Evolutionary conservation across 2,113 vertebrate species (phyloP), one percentile per base, ranked within the genome.

Genomic region (Malurus elegans): DNA sequence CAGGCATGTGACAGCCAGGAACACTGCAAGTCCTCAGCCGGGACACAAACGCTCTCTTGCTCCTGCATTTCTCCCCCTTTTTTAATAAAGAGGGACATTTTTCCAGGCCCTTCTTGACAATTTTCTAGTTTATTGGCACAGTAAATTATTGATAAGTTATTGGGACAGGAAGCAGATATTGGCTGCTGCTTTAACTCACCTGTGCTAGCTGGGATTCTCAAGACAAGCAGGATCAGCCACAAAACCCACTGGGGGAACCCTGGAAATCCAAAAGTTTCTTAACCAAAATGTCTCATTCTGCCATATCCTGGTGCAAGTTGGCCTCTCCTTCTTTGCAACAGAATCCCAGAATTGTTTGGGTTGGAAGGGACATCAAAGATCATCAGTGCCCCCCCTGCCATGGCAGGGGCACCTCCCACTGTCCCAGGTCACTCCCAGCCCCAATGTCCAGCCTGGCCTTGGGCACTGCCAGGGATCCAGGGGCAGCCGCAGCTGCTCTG

Each of bases 1-100:
- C 40, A 88, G 72, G 42, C 94, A 9, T 88, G 75, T 80, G 90
- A 92, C 94, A 94, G 66, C 62, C 36, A 50, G 20, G 18, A 51
- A 45, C 62, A 62, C 40, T 62, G 64, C 19, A 71, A 72, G 60
- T 60, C 73, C 73, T 14, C 29, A 34, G 6, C 28, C 48, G 50
- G 70, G 28, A 75, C 40, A 36, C 29, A 60, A 40, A 21, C 0
- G 0, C 13, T 67, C 57, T 65, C 64, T 42, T 69, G 36, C 34
- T 44, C 19, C 57, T 62, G 29, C 32, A 38, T 65, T 40, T 29
- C 2, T 1, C 3, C 5, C 32, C 14, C 1, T 12, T 1, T 2
- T 74, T 14, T 38, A 38, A 38, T 38, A 1, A 20, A 61, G 7
- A 70, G 23, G 7, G 16, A 36, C 6, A 14, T 64, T 87, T 94